Percentiles rank a stretch among this genome's conserved stretches.
Evolutionary conservation across 1,140 invertebrate species (phyloP).

Genomic region (Pseudobourletiella spinata): DNA sequence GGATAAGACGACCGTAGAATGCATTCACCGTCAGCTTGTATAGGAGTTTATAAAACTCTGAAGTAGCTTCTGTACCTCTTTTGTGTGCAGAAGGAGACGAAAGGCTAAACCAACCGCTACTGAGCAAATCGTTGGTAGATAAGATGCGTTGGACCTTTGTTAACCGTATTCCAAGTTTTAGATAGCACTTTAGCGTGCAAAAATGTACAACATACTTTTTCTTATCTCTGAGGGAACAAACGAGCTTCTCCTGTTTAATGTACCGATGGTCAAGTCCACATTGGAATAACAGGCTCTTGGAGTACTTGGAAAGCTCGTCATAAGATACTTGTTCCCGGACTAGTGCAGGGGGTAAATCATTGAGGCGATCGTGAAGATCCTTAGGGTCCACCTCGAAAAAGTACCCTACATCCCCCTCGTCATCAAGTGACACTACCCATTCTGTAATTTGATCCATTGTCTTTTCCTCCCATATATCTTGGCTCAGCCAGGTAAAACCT

Average conservation of each 20-base stretch:
- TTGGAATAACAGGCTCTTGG: neutral
- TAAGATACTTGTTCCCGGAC: neutral
- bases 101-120: too few species aligned
- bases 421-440: neutral
- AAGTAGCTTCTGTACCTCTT: neutral
- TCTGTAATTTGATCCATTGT: neutral
- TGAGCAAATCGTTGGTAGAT: too few species aligned
- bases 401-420: neutral
- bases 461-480: neutral
- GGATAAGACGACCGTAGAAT: neutral
- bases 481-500: neutral
- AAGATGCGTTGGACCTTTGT: too few species aligned
- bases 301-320: neutral
- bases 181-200: neutral
- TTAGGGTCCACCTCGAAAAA: neutral
- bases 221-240: neutral
- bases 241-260: neutral
- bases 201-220: neutral
- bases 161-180: neutral
- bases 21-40: neutral
- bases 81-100: too few species aligned
- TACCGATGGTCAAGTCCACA: neutral
- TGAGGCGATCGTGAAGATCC: neutral
- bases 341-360: neutral
- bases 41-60: neutral